phyloP scores from a whole-genome alignment of 1,140 invertebrate species.

The Steinernema feltiae region DNA sequence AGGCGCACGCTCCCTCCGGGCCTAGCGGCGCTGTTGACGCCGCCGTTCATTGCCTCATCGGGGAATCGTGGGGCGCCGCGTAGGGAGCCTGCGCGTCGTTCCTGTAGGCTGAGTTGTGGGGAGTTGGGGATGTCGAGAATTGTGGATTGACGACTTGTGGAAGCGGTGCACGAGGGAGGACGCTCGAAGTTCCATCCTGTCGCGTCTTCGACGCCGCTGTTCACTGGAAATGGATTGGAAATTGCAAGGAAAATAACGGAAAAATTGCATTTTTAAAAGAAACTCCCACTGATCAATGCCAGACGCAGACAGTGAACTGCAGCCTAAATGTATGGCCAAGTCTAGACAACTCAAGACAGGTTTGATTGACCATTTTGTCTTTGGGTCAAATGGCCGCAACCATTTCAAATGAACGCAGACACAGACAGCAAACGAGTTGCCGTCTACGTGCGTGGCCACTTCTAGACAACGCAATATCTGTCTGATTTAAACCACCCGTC shows the following conservation, averaged over 20 bases:
- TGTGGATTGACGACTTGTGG: background rate
- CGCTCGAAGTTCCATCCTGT: constrained; percentile 53
- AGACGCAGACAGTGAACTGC: too few relatives aligned
- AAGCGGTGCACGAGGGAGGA: constrained; percentile 28
- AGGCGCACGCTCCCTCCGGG: constrained; percentile 1
- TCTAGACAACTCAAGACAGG: too few relatives aligned
- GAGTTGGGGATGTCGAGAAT: background rate
- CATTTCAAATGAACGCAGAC: too few relatives aligned
- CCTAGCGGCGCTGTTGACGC: background rate
- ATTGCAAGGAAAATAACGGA: background rate
- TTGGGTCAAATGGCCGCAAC: too few relatives aligned
- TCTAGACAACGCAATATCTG: too few relatives aligned
- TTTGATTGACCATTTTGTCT: too few relatives aligned
- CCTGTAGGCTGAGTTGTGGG: background rate
- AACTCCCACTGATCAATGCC: too few relatives aligned
- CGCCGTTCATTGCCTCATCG: background rate
- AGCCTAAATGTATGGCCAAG: too few relatives aligned
- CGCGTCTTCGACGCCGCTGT: constrained; percentile 42
- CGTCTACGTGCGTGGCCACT: too few relatives aligned
- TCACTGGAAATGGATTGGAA: constrained; percentile 25
- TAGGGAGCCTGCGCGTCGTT: background rate
- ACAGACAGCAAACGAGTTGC: too few relatives aligned
- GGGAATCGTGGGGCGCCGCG: background rate
- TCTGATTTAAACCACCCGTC: too few relatives aligned
- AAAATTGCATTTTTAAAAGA: background rate